phyloP scores from a whole-genome alignment of 2,797 vertebrate species.

The Amniataba percoides region DNA sequence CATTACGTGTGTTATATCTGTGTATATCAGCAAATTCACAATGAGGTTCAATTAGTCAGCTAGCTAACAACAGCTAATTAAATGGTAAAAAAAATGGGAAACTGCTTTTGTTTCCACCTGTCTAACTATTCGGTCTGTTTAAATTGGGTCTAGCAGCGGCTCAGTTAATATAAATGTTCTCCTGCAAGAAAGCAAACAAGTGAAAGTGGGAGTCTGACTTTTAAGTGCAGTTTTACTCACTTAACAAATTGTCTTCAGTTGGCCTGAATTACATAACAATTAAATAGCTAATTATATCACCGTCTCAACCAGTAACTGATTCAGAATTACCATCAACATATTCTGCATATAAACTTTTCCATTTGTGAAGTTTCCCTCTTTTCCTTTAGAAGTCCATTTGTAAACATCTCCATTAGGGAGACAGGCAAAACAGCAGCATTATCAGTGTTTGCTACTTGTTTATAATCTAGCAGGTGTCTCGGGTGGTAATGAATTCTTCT shows the following conservation, averaged over 20 bases:
- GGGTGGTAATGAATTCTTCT: slow-evolving; percentile 78
- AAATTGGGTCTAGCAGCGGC: not conserved
- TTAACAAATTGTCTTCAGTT: not conserved
- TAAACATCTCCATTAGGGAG: slow-evolving; percentile 70
- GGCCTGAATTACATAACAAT: not conserved
- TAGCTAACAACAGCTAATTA: not conserved
- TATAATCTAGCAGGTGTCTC: slow-evolving; percentile 71
- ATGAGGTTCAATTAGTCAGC: not conserved
- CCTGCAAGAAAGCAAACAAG: not conserved
- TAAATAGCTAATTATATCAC: slow-evolving; percentile 3
- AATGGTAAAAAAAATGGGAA: no score
- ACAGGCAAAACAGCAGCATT: slow-evolving; percentile 64
- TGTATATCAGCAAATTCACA: not conserved
- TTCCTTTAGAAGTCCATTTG: slow-evolving; percentile 60
- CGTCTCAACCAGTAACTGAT: not conserved
- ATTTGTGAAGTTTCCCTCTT: slow-evolving; percentile 14
- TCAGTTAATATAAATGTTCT: not conserved
- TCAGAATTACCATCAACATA: not conserved
- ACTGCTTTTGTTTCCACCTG: no score
- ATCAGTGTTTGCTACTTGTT: slow-evolving; percentile 67
- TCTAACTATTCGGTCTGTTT: not conserved
- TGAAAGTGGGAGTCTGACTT: not conserved
- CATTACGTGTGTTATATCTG: no score
- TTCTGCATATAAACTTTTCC: slow-evolving; percentile 21
- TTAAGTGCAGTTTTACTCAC: not conserved